Evolutionary conservation across 1,140 invertebrate genomes (phyloP).

Genomic region (Trichonephila clavipes): DNA sequence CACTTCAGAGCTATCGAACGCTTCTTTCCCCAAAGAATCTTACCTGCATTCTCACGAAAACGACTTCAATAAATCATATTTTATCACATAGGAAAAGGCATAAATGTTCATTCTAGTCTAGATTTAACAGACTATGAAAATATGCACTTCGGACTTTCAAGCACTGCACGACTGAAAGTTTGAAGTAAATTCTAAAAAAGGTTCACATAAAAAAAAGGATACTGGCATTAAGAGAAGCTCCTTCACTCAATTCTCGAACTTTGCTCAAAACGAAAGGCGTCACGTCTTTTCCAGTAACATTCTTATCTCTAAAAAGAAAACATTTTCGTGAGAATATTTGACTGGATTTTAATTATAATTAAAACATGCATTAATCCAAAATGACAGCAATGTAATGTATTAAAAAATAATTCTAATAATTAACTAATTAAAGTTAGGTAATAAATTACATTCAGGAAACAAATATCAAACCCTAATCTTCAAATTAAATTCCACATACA

Average conservation of each 20-base stretch:
- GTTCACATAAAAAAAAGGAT: conserved; percentile 77
- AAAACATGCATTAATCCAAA: no score
- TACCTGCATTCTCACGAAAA: neutral
- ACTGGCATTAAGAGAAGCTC: conserved; percentile 91
- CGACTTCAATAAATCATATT: neutral
- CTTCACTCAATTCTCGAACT: conserved; percentile 89
- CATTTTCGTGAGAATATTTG: neutral
- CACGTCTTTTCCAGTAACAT: conserved; percentile 91
- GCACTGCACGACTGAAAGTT: neutral
- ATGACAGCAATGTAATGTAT: no score
- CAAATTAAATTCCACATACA: no score
- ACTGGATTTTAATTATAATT: no score
- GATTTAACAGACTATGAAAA: neutral
- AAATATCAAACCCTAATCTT: no score
- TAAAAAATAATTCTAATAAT: no score
- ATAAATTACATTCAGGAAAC: no score
- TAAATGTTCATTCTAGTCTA: neutral
- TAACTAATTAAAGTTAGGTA: no score
- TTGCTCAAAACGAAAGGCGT: conserved; percentile 93
- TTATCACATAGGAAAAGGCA: neutral
- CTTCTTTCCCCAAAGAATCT: neutral
- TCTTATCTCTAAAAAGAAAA: conserved; percentile 80
- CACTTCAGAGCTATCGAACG: neutral
- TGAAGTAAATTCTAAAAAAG: neutral
- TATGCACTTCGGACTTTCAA: neutral